Base-by-base conservation (phyloP, 1,140 invertebrate species). In the Glossosoma conforme region DNA sequence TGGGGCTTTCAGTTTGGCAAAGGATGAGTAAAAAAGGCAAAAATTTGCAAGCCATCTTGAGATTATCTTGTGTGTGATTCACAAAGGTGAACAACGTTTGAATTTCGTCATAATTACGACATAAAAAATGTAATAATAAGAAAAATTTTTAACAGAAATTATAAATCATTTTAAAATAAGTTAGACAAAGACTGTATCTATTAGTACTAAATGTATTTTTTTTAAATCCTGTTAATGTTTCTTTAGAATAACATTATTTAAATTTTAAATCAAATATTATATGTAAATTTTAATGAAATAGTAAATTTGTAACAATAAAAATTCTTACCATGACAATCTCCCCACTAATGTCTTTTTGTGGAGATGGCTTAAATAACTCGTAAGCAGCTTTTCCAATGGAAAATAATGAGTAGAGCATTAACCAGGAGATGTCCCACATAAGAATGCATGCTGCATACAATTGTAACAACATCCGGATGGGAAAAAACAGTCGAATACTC, bases 291-390 rank as follows among this genome's bases (percentile, higher is more conserved):
- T 49, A 25, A 25, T 47, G 6, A 2, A 51, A 20, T 51, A 15
- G 14, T 15, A 15, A 46, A 25, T 42, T 14, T n/a, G n/a, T n/a
- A 28, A 54, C 11, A 13, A 25, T 28, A 38, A 32, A 52, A 37
- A 30, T 25, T 45, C 63, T 73, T 72, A 85, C 80, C 74, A 85
- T 65, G 38, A 79, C 78, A 46, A 79, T 74, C 71, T 85, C 81
- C 28, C 71, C 68, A 37, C 65, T 53, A 1, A 85, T 58, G 54
- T 67, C 74, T 62, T 83, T 84, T 40, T 77, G 51, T 2, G 72
- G 62, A 28, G 75, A 77, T 46, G 81, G 81, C 56, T 59, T 71
- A 38, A 82, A 66, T 17, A 77, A 62, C 54, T 76, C 68, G 53
- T 74, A 80, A 13, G 72, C 20, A 21, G 79, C 69, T 37, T 77